These are phyloP conservation scores for Anneissia japonica DNA, from an alignment of 35 echinoderm and acorn worm species.

Conservation along the genomic window DNA sequence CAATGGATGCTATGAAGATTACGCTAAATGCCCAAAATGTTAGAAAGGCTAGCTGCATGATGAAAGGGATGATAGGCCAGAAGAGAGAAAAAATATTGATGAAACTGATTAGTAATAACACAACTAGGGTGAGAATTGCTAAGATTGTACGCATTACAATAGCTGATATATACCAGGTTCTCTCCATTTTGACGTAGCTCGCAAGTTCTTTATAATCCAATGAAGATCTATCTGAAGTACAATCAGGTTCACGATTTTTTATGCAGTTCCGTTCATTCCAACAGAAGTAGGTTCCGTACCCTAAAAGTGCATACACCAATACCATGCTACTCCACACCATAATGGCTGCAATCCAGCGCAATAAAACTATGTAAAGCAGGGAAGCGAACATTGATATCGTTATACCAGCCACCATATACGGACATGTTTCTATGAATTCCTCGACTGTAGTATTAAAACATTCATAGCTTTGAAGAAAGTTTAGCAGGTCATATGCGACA, in stretches of 20 bases:
- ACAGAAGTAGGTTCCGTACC: conserved; percentile 57
- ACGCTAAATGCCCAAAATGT: conserved; percentile 68
- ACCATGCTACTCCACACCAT: conserved; percentile 44
- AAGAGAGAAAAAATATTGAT: conserved; percentile 73
- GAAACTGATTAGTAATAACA: conserved; percentile 50
- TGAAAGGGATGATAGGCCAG: conserved; percentile 68
- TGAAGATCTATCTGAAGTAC: conserved; percentile 27
- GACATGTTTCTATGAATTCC: conserved; percentile 68
- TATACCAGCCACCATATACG: conserved; percentile 48
- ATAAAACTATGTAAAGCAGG: conserved; percentile 61
- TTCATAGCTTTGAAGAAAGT: conserved; percentile 29
- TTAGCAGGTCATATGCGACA: conserved; percentile 12
- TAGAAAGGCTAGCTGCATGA: conserved; percentile 48
- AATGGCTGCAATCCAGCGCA: conserved; percentile 71
- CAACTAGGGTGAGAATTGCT: conserved; percentile 45
- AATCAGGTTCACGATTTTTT: conserved; percentile 13
- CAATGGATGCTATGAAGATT: conserved; percentile 64
- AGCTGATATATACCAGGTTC: conserved; percentile 60
- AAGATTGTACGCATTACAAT: conserved; percentile 58
- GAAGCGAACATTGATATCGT: conserved; percentile 30
- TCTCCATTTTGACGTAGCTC: conserved; percentile 50
- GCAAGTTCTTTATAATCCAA: conserved; percentile 51
- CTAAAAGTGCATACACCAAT: conserved; percentile 29
- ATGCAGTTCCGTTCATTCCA: conserved; percentile 51
- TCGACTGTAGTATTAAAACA: conserved; percentile 37